Percentiles rank a stretch among this genome's conserved stretches.
Conservation (phyloP, 1,140 invertebrate genomes). For the Myzus persicae region DNA sequence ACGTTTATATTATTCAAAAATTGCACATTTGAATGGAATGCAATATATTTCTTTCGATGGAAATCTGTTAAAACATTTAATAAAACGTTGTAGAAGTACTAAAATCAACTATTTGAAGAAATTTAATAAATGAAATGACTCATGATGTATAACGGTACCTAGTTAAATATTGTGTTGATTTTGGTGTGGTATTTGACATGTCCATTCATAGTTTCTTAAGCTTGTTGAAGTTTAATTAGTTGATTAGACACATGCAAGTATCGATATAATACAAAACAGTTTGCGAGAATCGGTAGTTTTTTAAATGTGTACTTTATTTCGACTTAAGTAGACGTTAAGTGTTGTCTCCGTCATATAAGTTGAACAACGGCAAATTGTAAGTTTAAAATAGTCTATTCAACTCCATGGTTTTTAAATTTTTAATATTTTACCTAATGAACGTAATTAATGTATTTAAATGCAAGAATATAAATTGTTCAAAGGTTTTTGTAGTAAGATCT, state of each 20-base stretch:
- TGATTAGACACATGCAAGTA: background rate
- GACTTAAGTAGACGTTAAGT: background rate
- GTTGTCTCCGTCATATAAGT: background rate
- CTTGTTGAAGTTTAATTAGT: background rate
- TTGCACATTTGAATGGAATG: background rate
- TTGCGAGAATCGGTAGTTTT: background rate
- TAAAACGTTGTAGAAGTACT: background rate
- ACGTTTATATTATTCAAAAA: background rate
- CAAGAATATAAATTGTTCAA: background rate
- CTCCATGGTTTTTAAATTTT: background rate
- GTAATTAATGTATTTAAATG: background rate
- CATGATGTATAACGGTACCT: background rate
- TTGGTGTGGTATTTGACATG: background rate
- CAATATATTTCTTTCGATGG: background rate
- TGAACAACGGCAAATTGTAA: background rate
- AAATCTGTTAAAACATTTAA: background rate
- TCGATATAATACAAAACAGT: background rate
- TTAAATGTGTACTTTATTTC: background rate
- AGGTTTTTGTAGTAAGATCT: background rate
- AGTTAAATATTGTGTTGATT: background rate
- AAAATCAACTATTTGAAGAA: background rate
- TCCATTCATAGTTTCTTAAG: slow-evolving; percentile 1
- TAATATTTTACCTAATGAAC: no score
- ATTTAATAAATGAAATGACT: background rate
- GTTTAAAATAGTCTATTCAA: background rate